Conservation (phyloP, 1,140 invertebrate genomes). For the Trachelipus rathkii region DNA sequence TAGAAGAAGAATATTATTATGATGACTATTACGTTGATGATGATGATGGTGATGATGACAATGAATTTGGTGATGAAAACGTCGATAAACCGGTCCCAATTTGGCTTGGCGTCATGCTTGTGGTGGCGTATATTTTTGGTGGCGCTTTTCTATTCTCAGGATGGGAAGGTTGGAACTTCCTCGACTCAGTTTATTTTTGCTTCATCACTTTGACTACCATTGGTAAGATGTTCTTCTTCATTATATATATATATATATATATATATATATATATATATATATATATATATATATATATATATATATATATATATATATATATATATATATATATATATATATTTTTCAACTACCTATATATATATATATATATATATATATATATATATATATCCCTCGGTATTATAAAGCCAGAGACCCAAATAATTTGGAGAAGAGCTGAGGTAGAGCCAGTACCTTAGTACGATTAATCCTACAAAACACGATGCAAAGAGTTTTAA, state of each 20-base stretch:
- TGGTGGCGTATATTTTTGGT: slow-evolving; percentile 80
- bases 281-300: slow-evolving; percentile 15
- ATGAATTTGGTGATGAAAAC: slow-evolving; percentile 49
- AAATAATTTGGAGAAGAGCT: no score
- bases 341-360: no score
- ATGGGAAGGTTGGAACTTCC: slow-evolving; percentile 75
- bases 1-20: no score
- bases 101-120: slow-evolving; percentile 82
- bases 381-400: no score
- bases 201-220: slow-evolving; percentile 94
- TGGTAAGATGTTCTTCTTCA: slow-evolving; percentile 57
- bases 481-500: no score
- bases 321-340: slow-evolving; percentile 18
- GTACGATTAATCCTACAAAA: no score
- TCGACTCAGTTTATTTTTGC: slow-evolving; percentile 91
- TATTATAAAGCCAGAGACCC: no score
- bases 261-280: slow-evolving; percentile 13
- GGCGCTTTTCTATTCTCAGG: slow-evolving; percentile 74
- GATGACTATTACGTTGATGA: slow-evolving; percentile 51
- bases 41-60: slow-evolving; percentile 44
- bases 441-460: no score
- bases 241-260: slow-evolving; percentile 19
- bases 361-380: no score
- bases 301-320: slow-evolving; percentile 13
- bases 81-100: slow-evolving; percentile 72